These are phyloP conservation scores for Eumerus sabulonum DNA, from an alignment of 2,888 invertebrate species.

Conservation along the genomic window DNA sequence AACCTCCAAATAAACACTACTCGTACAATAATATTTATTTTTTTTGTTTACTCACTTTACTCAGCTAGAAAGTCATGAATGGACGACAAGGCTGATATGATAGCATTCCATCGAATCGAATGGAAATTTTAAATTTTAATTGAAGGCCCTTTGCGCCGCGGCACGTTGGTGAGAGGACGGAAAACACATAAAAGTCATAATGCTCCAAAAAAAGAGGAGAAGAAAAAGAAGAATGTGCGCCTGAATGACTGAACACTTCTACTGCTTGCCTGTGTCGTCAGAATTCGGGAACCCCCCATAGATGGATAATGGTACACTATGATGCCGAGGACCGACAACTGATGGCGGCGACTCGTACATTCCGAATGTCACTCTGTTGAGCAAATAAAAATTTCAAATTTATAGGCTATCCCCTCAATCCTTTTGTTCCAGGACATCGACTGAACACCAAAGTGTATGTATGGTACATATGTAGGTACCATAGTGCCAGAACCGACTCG, in stretches of 20 bases:
- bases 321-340: neutral
- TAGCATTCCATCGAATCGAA: conserved; percentile 5
- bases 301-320: conserved; percentile 35
- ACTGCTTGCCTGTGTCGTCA: conserved; percentile 24
- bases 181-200: conserved; percentile 36
- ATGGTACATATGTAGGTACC: conserved; percentile 21
- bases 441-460: neutral
- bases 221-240: conserved; percentile 17
- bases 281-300: conserved; percentile 27
- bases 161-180: conserved; percentile 6
- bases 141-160: neutral
- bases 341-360: conserved; percentile 36
- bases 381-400: conserved; percentile 60
- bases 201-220: conserved; percentile 33
- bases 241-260: conserved; percentile 42
- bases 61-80: conserved; percentile 26
- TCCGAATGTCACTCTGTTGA: conserved; percentile 49
- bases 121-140: conserved; percentile 28
- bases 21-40: neutral
- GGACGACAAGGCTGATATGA: conserved; percentile 17
- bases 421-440: conserved; percentile 23
- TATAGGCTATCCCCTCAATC: conserved; percentile 41
- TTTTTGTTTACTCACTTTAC: conserved; percentile 25
- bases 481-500: too few relatives aligned
- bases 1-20: too few relatives aligned